Evolutionary conservation across 1,140 invertebrate species (phyloP).

Genomic region (Caenorhabditis latens): DNA sequence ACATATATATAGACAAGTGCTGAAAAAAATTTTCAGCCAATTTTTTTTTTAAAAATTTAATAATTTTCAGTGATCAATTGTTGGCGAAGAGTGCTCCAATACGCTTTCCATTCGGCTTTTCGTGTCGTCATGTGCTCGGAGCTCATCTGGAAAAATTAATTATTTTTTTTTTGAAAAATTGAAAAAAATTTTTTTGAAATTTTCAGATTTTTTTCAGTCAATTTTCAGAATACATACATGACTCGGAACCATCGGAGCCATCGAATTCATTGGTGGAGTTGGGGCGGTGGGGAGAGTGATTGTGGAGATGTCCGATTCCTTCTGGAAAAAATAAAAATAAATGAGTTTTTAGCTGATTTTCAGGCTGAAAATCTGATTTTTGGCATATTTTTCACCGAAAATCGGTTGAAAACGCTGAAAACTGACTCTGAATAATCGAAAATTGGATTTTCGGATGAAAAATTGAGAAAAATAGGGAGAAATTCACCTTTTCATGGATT

Average conservation of each 20-base stretch:
- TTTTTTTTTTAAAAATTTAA: neutral
- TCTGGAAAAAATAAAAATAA: slow-evolving; percentile 23
- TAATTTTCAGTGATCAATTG: neutral
- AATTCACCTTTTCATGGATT: too few species aligned
- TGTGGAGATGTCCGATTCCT: slow-evolving; percentile 24
- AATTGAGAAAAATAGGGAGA: too few species aligned
- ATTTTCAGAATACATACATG: slow-evolving; percentile 11
- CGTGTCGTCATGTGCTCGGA: neutral
- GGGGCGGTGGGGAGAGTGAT: neutral
- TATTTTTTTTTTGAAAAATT: neutral
- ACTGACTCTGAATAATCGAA: too few species aligned
- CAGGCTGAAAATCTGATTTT: too few species aligned
- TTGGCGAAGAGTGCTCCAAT: neutral
- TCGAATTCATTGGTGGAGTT: slow-evolving; percentile 1
- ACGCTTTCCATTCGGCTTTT: slow-evolving; percentile 27
- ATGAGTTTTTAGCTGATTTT: too few species aligned
- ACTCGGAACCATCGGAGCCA: slow-evolving; percentile 44
- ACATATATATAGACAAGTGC: too few species aligned
- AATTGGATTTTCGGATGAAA: too few species aligned
- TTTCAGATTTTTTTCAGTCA: neutral
- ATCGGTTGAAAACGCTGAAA: too few species aligned
- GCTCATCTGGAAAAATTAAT: slow-evolving; percentile 23
- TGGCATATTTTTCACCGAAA: too few species aligned
- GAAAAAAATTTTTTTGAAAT: neutral
- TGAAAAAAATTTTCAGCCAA: too few species aligned